These are phyloP conservation scores for human (Homo sapiens) DNA, from an alignment of 2,113 vertebrate species.

Conservation along the genomic window GRCh38 chr7:103467001-103467500, in stretches of 20 bases:
- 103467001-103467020: no score
- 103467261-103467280: neutral
- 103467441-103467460: neutral
- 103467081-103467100: neutral
- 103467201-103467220: constrained; percentile 10
- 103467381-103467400: neutral
- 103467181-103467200: neutral
- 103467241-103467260: neutral
- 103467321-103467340: neutral
- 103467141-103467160: neutral
- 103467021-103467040: no score
- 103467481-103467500: constrained; percentile 14
- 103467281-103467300: neutral
- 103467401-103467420: neutral
- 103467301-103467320: neutral
- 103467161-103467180: neutral
- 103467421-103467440: constrained; percentile 16
- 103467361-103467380: neutral
- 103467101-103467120: neutral
- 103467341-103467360: neutral
- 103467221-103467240: neutral
- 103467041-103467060: no score
- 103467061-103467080: no score
- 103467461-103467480: constrained; percentile 5
- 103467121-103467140: neutral